Evolutionary conservation across 2,797 vertebrate genomes (phyloP).

Genomic region (Australoheros facetus): DNA sequence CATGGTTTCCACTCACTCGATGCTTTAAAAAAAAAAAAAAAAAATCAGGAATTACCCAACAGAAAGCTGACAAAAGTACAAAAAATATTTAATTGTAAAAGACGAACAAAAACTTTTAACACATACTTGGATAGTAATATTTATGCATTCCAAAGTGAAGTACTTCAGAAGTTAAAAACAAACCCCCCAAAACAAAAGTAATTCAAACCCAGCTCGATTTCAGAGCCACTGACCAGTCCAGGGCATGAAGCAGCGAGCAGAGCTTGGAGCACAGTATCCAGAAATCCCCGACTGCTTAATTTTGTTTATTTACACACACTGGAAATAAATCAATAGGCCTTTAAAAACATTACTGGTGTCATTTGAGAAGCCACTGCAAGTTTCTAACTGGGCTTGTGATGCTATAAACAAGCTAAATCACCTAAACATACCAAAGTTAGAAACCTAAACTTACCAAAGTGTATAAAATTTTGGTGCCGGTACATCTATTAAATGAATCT

Average conservation of each 20-base stretch:
- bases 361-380: background rate
- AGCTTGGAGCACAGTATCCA: constrained; percentile 23
- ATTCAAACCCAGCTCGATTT: constrained; percentile 6
- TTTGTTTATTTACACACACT: constrained; percentile 8
- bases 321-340: constrained; percentile 38
- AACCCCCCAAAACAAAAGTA: background rate
- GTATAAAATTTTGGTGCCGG: constrained; percentile 44
- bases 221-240: constrained; percentile 18
- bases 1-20: constrained; percentile 32
- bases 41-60: constrained; percentile 35
- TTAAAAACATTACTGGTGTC: constrained; percentile 13
- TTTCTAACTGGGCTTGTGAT: constrained; percentile 20
- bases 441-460: constrained; percentile 48
- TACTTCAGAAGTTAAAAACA: constrained; percentile 38
- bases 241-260: background rate
- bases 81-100: constrained; percentile 53
- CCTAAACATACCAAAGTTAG: constrained; percentile 35
- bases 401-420: constrained; percentile 36
- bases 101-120: constrained; percentile 46
- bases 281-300: constrained; percentile 12
- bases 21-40: background rate
- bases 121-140: constrained; percentile 45
- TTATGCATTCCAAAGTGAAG: constrained; percentile 53
- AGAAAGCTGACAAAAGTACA: constrained; percentile 47
- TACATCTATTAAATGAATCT: constrained; percentile 27